Evolutionary conservation across 1,140 invertebrate species (phyloP).

Genomic region (Rhopalosiphum maidis): DNA sequence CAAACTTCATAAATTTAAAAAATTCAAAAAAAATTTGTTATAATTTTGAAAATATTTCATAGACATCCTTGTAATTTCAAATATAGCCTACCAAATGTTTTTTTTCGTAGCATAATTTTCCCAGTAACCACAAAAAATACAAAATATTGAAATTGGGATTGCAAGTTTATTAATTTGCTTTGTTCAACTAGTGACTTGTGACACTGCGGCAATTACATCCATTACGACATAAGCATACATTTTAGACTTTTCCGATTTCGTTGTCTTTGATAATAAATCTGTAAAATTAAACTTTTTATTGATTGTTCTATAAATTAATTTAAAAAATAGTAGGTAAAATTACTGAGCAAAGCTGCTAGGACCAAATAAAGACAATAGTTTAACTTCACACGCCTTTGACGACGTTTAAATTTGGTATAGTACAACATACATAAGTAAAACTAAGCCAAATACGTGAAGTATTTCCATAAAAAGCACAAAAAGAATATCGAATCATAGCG

Average conservation of each 20-base stretch:
- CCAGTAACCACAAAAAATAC: slow-evolving; percentile 94
- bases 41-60: neutral
- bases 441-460: slow-evolving; percentile 83
- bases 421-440: slow-evolving; percentile 83
- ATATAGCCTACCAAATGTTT: slow-evolving; percentile 72
- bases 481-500: slow-evolving; percentile 61
- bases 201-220: slow-evolving; percentile 80
- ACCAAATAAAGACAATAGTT: slow-evolving; percentile 92
- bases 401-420: slow-evolving; percentile 89
- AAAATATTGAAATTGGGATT: slow-evolving; percentile 80
- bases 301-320: neutral
- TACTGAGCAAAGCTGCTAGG: slow-evolving; percentile 78
- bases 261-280: slow-evolving; percentile 79
- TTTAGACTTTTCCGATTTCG: slow-evolving; percentile 71
- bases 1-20: slow-evolving; percentile 75
- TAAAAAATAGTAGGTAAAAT: slow-evolving; percentile 57
- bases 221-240: slow-evolving; percentile 75
- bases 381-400: slow-evolving; percentile 89
- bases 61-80: neutral
- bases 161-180: slow-evolving; percentile 78
- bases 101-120: slow-evolving; percentile 91
- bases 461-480: slow-evolving; percentile 83
- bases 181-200: slow-evolving; percentile 79
- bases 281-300: slow-evolving; percentile 63
- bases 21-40: slow-evolving; percentile 16